Conservation (phyloP, 2,888 invertebrate genomes). For the Ornithoptera priamus region DNA sequence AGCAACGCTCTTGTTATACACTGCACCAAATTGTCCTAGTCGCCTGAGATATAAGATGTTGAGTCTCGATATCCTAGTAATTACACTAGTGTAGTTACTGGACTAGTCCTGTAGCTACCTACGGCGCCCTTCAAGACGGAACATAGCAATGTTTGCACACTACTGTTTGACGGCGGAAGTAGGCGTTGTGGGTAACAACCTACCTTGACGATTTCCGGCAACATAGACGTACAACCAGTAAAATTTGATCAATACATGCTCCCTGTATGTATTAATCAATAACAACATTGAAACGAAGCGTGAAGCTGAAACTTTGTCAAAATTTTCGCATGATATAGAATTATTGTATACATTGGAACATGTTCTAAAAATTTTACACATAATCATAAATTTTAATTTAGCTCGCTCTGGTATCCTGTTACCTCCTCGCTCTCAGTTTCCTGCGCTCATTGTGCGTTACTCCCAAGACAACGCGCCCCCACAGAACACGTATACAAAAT, state of each 20-base stretch:
- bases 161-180: too few relatives aligned
- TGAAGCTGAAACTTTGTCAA: conserved; percentile 47
- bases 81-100: too few relatives aligned
- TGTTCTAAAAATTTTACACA: conserved; percentile 76
- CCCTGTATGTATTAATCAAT: conserved; percentile 2
- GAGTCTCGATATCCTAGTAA: too few relatives aligned
- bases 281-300: conserved; percentile 17
- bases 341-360: conserved; percentile 52
- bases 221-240: too few relatives aligned
- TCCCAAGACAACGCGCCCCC: conserved; percentile 75
- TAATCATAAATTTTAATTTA: conserved; percentile 80
- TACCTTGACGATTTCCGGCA: too few relatives aligned
- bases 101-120: too few relatives aligned
- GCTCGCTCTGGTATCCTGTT: conserved; percentile 73
- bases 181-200: too few relatives aligned
- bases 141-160: too few relatives aligned
- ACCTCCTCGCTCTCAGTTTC: conserved; percentile 68
- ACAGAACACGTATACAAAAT: conserved; percentile 74
- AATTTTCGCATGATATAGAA: conserved; percentile 40
- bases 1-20: too few relatives aligned
- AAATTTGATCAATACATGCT: not conserved
- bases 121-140: too few relatives aligned
- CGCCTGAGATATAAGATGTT: too few relatives aligned
- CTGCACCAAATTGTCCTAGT: too few relatives aligned
- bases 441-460: conserved; percentile 72